phyloP scores from a whole-genome alignment of 2,797 vertebrate genomes.

The Myiotriccus ornatus region DNA sequence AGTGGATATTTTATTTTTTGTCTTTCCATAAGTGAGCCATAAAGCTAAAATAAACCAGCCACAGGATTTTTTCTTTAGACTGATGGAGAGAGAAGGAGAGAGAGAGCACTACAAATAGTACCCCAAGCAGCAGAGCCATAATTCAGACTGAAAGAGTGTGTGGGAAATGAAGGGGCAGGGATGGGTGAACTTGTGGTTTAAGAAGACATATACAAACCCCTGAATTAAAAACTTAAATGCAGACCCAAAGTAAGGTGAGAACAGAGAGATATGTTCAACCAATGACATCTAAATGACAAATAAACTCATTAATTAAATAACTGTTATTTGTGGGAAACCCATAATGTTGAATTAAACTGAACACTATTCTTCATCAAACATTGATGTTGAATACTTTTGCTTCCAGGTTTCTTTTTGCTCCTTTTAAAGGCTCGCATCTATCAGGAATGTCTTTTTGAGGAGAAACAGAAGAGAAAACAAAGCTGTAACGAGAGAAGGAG shows the following conservation, averaged over 20 bases:
- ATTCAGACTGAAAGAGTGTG: neutral
- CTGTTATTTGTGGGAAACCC: neutral
- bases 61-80: neutral
- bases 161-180: neutral
- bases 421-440: neutral
- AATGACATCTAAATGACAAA: neutral
- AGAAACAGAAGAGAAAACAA: neutral
- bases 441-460: neutral
- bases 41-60: conserved; percentile 20
- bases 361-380: neutral
- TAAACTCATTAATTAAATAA: neutral
- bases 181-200: neutral
- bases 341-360: neutral
- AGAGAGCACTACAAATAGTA: neutral
- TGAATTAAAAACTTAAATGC: neutral
- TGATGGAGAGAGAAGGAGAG: neutral
- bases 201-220: neutral
- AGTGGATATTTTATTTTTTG: neutral
- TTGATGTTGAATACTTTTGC: neutral
- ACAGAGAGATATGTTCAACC: neutral
- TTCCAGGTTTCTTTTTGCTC: neutral
- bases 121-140: neutral
- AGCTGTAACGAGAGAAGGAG: neutral
- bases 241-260: neutral
- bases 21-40: neutral